Evolutionary conservation across 2,888 invertebrate species (phyloP), one percentile per base, ranked within the genome.

Genomic region (Tenthredo mesomela): DNA sequence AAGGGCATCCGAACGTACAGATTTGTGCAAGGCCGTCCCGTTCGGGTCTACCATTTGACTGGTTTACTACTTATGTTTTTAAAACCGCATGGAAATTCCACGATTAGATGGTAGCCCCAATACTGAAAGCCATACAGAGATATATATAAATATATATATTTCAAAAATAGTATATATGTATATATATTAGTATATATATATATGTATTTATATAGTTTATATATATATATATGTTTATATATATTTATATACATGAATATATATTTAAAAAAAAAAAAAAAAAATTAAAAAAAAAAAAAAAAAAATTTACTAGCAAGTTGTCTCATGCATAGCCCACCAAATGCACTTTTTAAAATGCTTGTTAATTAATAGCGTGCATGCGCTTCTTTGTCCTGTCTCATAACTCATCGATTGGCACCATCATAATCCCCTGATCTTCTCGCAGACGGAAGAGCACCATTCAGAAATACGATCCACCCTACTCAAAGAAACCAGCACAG

Each of bases 381-480:
- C 87, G 92, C 91, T 90, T 91, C 87, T 86, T 90, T 87, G 89
- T 88, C 88, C 89, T 82, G 86, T 87, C 88, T 89, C 87, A 73
- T 84, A 84, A 37, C 43, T n/a, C 25, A 80, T 37, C 12, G 43
- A 61, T 84, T 58, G 73, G 40, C 77, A 70, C 37, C 5, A 82
- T 50, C 50, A 84, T 86, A 61, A 84, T 82, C 75, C 47, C 85
- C 85, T 86, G 78, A 82, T 86, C 65, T 88, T 86, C 88, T 89
- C 90, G 87, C 91, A 97, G 97, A 96, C 97, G 97, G 95, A 97
- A 97, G 95, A 97, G 97, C 93, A 97, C 97, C 89, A 95, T 97
- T 94, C 96, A 97, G 93, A 97, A 97, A 94, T 97, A 97, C 94
- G 97, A 98, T 94, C 97, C 97, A 90, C 97, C 97, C 85, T 97